These are phyloP conservation scores for Lucilia cuprina DNA, from an alignment of 1,140 invertebrate genomes.

Conservation along the genomic window DNA sequence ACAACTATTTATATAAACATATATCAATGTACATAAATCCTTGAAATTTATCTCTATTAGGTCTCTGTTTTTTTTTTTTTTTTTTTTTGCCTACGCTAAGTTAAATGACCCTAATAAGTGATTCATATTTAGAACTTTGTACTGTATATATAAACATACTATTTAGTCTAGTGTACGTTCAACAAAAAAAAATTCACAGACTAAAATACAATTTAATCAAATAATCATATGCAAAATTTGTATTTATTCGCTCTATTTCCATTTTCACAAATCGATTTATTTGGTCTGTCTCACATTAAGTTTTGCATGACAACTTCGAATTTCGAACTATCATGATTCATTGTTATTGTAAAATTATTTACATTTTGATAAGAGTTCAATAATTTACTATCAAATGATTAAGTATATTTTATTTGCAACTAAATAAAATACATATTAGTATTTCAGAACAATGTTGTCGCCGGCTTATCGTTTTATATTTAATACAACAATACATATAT, in stretches of 20 bases:
- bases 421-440: neutral
- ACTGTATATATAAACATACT: no score
- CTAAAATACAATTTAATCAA: neutral
- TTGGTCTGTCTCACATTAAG: neutral
- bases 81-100: no score
- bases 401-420: neutral
- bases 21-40: no score
- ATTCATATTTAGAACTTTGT: no score
- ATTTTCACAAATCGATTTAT: neutral
- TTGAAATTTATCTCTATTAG: no score
- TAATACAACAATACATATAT: no score
- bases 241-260: neutral
- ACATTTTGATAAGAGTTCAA: neutral
- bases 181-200: no score
- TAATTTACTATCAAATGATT: neutral
- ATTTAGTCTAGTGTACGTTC: no score
- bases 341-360: neutral
- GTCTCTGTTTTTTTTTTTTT: no score
- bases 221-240: neutral
- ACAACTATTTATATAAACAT: no score
- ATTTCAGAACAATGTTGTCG: neutral
- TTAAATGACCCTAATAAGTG: no score
- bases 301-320: neutral
- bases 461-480: neutral
- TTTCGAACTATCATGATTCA: neutral